A percentile compares a stretch with the other conserved stretches of the same genome.
These are phyloP conservation scores for Halyomorpha halys DNA, from an alignment of 1,140 invertebrate species.

Conservation along the genomic window DNA sequence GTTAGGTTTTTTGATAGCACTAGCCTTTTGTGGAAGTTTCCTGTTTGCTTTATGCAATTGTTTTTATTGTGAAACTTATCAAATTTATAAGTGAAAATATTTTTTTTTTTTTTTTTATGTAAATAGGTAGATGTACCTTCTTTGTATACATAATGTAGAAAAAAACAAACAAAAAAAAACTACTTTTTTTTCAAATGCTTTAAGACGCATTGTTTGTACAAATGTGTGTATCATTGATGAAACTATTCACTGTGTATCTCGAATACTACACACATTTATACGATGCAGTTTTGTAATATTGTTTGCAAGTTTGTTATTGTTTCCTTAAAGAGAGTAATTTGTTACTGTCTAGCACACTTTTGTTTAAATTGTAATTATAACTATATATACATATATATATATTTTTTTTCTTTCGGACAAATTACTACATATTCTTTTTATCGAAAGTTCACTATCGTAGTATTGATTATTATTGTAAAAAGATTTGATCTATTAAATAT, in stretches of 20 bases:
- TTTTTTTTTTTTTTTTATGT: too few relatives aligned
- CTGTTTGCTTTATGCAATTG: constrained; percentile 8
- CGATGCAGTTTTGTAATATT: too few relatives aligned
- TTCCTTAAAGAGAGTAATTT: not conserved
- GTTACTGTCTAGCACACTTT: not conserved
- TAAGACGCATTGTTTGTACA: too few relatives aligned
- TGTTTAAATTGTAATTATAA: not conserved
- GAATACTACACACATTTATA: too few relatives aligned
- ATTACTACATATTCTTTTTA: constrained; percentile 6
- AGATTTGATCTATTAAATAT: constrained; percentile 12
- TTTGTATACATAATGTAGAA: too few relatives aligned
- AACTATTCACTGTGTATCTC: too few relatives aligned
- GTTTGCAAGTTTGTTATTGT: too few relatives aligned
- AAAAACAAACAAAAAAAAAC: too few relatives aligned
- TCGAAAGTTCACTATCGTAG: not conserved
- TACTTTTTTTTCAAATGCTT: too few relatives aligned
- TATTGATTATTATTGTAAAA: constrained; percentile 12
- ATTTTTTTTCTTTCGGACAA: not conserved
- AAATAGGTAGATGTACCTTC: too few relatives aligned
- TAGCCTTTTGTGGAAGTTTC: not conserved
- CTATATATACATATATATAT: not conserved
- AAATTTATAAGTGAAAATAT: not conserved
- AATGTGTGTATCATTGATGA: too few relatives aligned
- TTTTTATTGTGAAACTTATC: not conserved
- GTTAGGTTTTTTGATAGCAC: constrained; percentile 14